Evolutionary conservation across 2,888 invertebrate species (phyloP), one percentile per base, ranked within the genome.

Genomic region (Notocelia uddmanniana): DNA sequence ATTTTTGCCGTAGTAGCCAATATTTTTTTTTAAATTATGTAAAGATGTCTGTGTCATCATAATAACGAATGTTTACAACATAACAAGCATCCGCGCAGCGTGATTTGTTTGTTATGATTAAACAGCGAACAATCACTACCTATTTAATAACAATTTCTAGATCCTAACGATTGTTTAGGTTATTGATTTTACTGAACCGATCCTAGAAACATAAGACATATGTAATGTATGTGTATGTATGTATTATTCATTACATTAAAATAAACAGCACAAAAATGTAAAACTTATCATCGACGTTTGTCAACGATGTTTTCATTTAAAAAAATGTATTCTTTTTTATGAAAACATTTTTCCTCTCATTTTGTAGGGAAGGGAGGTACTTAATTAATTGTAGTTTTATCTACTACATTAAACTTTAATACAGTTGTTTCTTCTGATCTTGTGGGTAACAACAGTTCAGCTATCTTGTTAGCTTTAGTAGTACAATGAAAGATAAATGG

Each of bases 1-100:
- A 82, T 84, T 84, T 82, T 79, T 73, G 71, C 73, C 73, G 26
- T 41, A 70, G 71, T 73, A 74, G 78, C 78, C 78, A 78, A 80
- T 81, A 80, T 79, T 83, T 6, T 5, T 79, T 83, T 6, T 5
- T 8, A 31, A 8, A 31, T 31, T 31, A 82, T 78, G 79, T 80
- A 79, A 78, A 83, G 80, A 69, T 71, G 73, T 76, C 74, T 76
- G 77, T 74, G 75, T 79, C 79, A 78, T 79, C 79, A 78, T 77
- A 78, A 82, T 78, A 83, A 80, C 76, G 80, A 78, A 76, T 74
- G 54, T 55, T 73, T 73, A 60, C 80, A 76, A 74, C 74, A 73
- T 69, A 74, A 70, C 74, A 55, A 62, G 55, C 54, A 62, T 62
- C 45, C 18, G 21, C 31, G 26, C 48, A 68, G 45, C 37, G 23